Conservation (phyloP, 2,888 invertebrate species). For the Escarpia spicata region DNA sequence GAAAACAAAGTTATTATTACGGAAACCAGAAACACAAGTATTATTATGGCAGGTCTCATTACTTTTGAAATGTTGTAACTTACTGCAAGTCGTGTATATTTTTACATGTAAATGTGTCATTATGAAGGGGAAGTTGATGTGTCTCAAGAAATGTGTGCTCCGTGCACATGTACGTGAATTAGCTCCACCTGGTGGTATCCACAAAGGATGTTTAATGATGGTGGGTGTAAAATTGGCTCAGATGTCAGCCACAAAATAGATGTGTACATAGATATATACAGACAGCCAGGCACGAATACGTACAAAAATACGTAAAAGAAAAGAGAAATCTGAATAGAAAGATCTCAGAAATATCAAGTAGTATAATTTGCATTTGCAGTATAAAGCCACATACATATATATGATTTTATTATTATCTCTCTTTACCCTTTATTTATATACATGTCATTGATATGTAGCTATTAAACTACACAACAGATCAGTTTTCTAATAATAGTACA, state of each 20-base stretch:
- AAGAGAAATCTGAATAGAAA: no score
- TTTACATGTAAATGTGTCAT: neutral
- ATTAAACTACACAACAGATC: no score
- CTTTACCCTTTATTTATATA: no score
- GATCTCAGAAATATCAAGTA: no score
- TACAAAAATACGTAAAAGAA: neutral
- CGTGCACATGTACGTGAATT: neutral
- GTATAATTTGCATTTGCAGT: no score
- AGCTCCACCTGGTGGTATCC: neutral
- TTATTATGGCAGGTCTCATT: neutral
- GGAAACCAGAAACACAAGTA: no score
- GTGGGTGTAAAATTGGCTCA: neutral
- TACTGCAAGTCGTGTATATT: neutral
- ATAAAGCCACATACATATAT: no score
- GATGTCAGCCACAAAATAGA: neutral
- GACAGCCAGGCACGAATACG: neutral
- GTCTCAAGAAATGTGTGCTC: neutral
- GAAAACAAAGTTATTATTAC: no score
- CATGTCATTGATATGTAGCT: no score
- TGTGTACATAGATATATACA: neutral
- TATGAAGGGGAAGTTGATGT: neutral
- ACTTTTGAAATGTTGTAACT: neutral
- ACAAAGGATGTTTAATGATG: neutral
- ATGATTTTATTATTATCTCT: no score
- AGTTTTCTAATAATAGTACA: no score